Evolutionary conservation across 1,140 invertebrate species (phyloP), one percentile per base, ranked within the genome.

Genomic region (Drosophila parabipectinata): DNA sequence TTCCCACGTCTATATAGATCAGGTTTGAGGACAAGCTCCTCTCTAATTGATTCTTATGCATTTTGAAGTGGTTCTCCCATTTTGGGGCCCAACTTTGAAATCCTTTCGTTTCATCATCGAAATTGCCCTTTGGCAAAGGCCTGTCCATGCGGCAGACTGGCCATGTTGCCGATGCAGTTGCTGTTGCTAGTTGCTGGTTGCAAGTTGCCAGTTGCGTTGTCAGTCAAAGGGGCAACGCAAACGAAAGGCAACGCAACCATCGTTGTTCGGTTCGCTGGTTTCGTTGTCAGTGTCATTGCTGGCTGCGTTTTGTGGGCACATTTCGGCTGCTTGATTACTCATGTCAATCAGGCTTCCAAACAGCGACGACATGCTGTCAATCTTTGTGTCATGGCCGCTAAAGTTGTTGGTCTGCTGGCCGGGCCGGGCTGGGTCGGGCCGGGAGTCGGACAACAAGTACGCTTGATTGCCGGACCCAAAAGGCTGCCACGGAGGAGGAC

Each of bases 321-420:
- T 88, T 88, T 88, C 84, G 83, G 83, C 77, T 84, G 84, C 84
- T 88, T 88, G 84, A 88, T 88, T 88, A 89, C 84, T 89, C 84
- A 88, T 88, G 84, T 88, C 84, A 88, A 88, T 88, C 84, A 88
- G 85, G 79, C 74, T 89, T 88, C 73, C 84, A 88, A 88, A 80
- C 84, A 89, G 84, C 84, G 84, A 89, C 84, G 84, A 88, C 84
- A 88, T 88, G 84, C 84, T 88, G 84, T 88, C 84, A 88, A 89
- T 88, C 84, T 84, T 88, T 89, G 84, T 88, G 85, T 88, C 84
- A 90, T 90, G 84, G 79, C 85, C 83, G 71, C 71, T 87, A 77
- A 88, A 88, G 83, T 84, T 79, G 78, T 80, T 80, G 67, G 67
- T 69, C 39, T 18, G 44, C n/a, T 14, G 63, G 21, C 21, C 14